Evolutionary conservation across 2,113 vertebrate species (phyloP).

Genomic region (Prionailurus bengalensis): DNA sequence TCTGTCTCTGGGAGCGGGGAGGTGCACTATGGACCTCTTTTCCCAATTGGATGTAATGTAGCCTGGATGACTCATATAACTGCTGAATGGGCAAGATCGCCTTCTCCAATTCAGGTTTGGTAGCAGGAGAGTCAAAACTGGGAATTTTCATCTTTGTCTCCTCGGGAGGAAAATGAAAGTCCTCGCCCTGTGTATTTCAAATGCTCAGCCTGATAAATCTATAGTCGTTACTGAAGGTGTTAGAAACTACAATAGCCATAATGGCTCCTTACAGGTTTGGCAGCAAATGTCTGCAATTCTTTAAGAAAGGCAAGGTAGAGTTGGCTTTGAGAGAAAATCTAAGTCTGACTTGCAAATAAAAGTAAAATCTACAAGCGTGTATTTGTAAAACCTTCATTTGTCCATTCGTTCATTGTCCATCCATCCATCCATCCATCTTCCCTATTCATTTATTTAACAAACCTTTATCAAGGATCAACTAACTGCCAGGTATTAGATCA

Average conservation of each 20-base stretch:
- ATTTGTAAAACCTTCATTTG: not conserved
- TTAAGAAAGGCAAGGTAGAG: not conserved
- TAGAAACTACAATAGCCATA: not conserved
- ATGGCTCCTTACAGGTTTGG: not conserved
- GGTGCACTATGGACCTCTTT: not conserved
- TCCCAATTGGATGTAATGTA: not conserved
- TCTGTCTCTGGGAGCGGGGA: not conserved
- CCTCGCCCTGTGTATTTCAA: not conserved
- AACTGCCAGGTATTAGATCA: not conserved
- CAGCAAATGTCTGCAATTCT: not conserved
- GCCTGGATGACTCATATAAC: not conserved
- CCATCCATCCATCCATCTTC: not conserved
- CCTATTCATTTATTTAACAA: not conserved
- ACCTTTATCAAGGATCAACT: not conserved
- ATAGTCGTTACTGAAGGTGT: not conserved
- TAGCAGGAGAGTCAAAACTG: not conserved
- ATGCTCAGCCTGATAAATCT: not conserved
- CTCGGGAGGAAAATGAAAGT: not conserved
- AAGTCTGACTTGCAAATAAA: not conserved
- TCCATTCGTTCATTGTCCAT: not conserved
- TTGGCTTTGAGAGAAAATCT: not conserved
- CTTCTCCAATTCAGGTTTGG: not conserved
- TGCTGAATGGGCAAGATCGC: too few species aligned
- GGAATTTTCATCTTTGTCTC: not conserved
- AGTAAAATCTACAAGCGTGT: conserved; percentile 4